These are phyloP conservation scores for Eupleurogrammus muticus DNA, from an alignment of 2,797 vertebrate species.

Conservation along the genomic window DNA sequence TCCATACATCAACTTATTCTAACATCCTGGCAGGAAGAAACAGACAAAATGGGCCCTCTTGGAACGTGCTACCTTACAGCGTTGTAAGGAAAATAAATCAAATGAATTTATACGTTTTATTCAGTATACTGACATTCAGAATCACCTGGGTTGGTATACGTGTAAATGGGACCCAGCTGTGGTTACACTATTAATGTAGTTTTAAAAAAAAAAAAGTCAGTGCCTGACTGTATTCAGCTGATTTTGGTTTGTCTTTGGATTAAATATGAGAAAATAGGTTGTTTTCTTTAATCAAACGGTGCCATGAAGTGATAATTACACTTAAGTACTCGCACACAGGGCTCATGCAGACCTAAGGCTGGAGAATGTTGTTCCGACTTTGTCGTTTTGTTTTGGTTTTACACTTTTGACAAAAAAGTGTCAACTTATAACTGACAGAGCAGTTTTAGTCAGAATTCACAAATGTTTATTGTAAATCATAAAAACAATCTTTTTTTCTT, in stretches of 20 bases:
- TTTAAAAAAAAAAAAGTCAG: no score
- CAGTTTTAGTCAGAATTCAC: constrained; percentile 12
- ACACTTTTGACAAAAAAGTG: no score
- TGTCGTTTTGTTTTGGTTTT: no score
- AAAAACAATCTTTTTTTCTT: constrained; percentile 43
- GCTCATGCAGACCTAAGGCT: not conserved
- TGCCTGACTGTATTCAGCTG: not conserved
- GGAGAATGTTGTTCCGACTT: no score
- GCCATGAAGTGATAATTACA: not conserved
- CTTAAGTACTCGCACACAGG: not conserved
- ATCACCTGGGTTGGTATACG: not conserved
- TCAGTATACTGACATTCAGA: no score
- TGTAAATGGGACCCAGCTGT: no score
- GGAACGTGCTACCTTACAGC: no score
- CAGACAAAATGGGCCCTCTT: no score
- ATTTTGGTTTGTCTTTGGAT: not conserved
- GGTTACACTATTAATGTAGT: not conserved
- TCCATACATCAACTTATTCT: not conserved
- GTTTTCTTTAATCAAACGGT: not conserved
- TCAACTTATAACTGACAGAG: not conserved
- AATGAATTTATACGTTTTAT: no score
- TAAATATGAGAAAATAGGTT: not conserved
- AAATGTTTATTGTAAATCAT: constrained; percentile 65
- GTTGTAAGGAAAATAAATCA: not conserved
- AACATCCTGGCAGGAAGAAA: no score